phyloP scores from a whole-genome alignment of 2,113 vertebrate species.

The Hippopotamus amphibius region DNA sequence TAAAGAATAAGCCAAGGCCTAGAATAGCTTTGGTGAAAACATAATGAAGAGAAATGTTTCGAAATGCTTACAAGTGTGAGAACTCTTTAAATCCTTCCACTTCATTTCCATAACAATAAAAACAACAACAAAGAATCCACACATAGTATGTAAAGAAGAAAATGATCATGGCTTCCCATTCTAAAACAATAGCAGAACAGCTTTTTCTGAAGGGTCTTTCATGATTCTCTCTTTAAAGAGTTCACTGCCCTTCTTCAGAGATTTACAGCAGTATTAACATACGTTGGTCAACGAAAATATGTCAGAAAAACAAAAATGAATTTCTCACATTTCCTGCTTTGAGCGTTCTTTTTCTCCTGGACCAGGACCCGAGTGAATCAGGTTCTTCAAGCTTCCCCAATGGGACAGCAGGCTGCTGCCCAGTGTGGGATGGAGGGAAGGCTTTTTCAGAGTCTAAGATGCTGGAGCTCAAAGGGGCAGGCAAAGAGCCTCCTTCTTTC shows the following conservation, averaged over 20 bases:
- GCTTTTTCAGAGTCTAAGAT: background rate
- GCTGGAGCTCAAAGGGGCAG: background rate
- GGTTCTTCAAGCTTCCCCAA: background rate
- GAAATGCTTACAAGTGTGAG: background rate
- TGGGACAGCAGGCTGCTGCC: too few species aligned
- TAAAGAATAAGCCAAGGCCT: background rate
- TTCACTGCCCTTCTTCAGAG: background rate
- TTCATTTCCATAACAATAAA: background rate
- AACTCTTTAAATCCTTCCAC: background rate
- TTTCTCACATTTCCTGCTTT: background rate
- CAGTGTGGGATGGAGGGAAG: rapidly evolving
- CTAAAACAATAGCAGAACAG: background rate
- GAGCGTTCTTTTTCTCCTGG: background rate
- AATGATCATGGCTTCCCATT: background rate
- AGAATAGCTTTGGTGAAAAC: background rate
- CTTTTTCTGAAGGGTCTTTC: background rate
- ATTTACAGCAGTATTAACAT: background rate
- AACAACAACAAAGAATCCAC: background rate
- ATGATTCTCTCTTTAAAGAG: background rate
- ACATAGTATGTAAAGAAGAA: background rate
- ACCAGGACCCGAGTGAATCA: rapidly evolving
- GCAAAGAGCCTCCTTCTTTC: background rate
- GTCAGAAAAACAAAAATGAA: background rate
- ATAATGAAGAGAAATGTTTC: slow-evolving; percentile 8
- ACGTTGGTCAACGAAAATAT: background rate